Base-by-base conservation (phyloP, 2,888 invertebrate genomes). In the Catocala fraxini region DNA sequence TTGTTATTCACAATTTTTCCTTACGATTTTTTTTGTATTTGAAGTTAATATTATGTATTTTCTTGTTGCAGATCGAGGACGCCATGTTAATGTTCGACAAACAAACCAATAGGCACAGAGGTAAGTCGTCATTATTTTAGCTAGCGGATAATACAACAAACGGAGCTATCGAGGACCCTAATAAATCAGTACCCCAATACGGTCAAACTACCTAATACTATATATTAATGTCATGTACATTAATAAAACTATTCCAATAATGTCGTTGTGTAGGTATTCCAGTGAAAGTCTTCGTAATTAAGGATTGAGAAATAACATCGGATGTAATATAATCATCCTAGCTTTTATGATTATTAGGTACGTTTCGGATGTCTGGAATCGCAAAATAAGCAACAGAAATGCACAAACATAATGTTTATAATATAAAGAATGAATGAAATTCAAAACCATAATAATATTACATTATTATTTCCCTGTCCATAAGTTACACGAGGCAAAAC, bases 31-130 rank as follows among this genome's bases (percentile, higher is more conserved):
- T 89, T 80, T 69, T 83, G 85, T 78, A 86, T 90, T 89, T 89
- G 77, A 88, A 88, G 79, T 89, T 89, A 87, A 91, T 85, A 85
- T 83, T 85, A 83, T 90, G 78, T 85, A 71, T 89, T 93, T 83
- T 95, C 25, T 62, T 94, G 92, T 98, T 98, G 70, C 97, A 99
- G 99, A 99, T 99, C 92, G 99, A 99, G 95, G 99, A 99, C 93
- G 99, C 99, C 85, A 99, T 99, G 99, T 96, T 99, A 92, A 99
- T 99, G 99, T 99, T 99, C 95, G 99, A 99, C 95, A 99, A 99
- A 96, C 99, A 99, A 94, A 99, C 99, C 90, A 99, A 99, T 96
- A 97, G 99, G 95, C 99, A 99, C 96, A 97, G 99, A 98, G 98
- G 98, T 98, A 94, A 97, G 97, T 95, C 64, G 39, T 73, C 71